Evolutionary conservation across 2,888 invertebrate genomes (phyloP).

Genomic region (Acleris laterana): DNA sequence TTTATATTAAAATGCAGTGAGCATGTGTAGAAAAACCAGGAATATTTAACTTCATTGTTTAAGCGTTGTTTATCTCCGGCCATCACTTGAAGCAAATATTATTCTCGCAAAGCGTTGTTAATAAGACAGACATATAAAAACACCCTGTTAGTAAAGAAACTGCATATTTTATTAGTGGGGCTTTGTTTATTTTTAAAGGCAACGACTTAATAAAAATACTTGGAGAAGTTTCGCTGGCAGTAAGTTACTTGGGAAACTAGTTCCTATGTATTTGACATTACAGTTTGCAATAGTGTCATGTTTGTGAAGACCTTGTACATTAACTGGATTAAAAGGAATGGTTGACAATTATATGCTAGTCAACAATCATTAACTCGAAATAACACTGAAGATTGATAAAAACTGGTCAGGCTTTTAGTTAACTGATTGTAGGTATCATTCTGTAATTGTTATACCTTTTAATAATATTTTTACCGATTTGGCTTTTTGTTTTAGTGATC

Average conservation of each 20-base stretch:
- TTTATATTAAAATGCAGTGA: slow-evolving; percentile 9
- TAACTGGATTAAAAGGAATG: no score
- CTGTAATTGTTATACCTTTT: no score
- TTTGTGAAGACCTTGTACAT: no score
- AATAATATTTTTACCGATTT: no score
- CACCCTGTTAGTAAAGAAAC: slow-evolving; percentile 19
- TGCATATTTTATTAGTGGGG: background rate
- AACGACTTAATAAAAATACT: slow-evolving; percentile 14
- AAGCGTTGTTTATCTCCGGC: background rate
- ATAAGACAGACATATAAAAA: slow-evolving; percentile 11
- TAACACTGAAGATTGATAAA: no score
- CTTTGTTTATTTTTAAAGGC: slow-evolving; percentile 9
- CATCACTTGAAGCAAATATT: slow-evolving; percentile 19
- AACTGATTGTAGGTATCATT: no score
- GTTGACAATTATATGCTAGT: no score
- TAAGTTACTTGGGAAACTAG: background rate
- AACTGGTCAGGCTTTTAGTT: no score
- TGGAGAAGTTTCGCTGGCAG: background rate
- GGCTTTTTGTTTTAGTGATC: no score
- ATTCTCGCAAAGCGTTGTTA: slow-evolving; percentile 7
- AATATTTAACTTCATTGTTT: slow-evolving; percentile 11
- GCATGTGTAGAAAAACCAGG: slow-evolving; percentile 9
- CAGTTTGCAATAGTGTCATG: background rate
- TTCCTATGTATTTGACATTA: background rate
- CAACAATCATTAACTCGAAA: no score